Evolutionary conservation across 2,113 vertebrate species (phyloP).

Genomic region (Chionis minor): DNA sequence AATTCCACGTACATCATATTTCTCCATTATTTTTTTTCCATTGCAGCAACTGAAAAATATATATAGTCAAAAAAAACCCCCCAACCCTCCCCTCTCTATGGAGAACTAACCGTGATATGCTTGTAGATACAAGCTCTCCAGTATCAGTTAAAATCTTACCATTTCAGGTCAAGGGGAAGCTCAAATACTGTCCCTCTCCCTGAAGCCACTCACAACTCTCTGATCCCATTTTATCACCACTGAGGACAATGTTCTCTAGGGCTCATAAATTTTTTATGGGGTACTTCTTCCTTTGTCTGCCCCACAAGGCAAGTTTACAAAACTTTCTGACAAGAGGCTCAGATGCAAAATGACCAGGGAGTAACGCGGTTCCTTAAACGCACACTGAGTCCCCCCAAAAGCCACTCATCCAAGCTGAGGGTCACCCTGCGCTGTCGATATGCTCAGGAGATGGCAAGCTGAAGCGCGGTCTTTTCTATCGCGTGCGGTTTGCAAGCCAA

Average conservation of each 20-base stretch:
- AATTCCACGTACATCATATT: background rate
- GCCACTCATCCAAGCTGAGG: background rate
- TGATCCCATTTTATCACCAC: background rate
- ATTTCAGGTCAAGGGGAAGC: background rate
- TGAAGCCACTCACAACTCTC: background rate
- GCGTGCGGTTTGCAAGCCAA: background rate
- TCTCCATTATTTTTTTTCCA: background rate
- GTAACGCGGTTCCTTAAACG: fast-evolving
- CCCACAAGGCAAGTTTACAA: background rate
- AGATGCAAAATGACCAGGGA: background rate
- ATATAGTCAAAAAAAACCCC: background rate
- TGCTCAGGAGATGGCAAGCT: background rate
- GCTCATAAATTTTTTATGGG: background rate
- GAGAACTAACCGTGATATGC: background rate
- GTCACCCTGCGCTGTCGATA: background rate
- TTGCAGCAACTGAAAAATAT: background rate
- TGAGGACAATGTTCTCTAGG: background rate
- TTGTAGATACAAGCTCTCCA: background rate
- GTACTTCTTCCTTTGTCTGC: background rate
- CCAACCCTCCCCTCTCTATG: background rate
- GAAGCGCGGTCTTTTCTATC: background rate
- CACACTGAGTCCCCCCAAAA: background rate
- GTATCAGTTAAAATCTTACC: background rate
- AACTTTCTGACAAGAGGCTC: background rate
- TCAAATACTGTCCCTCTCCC: background rate